A percentile compares a stretch with the other conserved stretches of the same genome.
Conservation (phyloP, 2,888 invertebrate species). For the Tetropium fuscum region DNA sequence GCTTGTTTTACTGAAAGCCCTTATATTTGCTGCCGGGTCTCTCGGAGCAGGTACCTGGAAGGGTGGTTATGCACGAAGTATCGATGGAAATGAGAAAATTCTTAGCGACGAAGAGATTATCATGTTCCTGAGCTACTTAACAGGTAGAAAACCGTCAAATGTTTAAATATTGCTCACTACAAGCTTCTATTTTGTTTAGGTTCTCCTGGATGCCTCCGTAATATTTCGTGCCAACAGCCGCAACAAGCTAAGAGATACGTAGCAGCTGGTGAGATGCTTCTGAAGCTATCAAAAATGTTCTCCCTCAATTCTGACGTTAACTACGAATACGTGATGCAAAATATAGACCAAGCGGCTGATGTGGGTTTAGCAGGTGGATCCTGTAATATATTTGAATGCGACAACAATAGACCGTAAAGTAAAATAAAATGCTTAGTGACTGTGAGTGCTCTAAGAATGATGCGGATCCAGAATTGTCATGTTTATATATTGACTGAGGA, state of each 20-base stretch:
- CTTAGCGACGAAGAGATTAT: slow-evolving; percentile 79
- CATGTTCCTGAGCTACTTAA: slow-evolving; percentile 77
- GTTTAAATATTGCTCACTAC: neutral
- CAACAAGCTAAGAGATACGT: slow-evolving; percentile 79
- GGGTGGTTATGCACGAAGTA: slow-evolving; percentile 69
- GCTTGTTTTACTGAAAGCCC: slow-evolving; percentile 82
- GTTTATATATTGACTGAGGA: too few species aligned
- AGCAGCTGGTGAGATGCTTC: slow-evolving; percentile 80
- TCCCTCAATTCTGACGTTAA: slow-evolving; percentile 65
- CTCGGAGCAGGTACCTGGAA: slow-evolving; percentile 72
- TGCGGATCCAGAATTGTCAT: too few species aligned
- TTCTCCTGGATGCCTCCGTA: slow-evolving; percentile 77
- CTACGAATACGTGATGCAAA: slow-evolving; percentile 66
- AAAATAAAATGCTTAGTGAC: neutral
- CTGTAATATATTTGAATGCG: slow-evolving; percentile 57
- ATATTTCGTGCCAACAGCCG: slow-evolving; percentile 82
- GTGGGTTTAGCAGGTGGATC: slow-evolving; percentile 57
- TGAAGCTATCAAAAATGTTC: slow-evolving; percentile 78
- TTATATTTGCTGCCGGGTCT: slow-evolving; percentile 85
- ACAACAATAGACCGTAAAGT: slow-evolving; percentile 12
- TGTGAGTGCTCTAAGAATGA: too few species aligned
- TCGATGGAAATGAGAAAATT: slow-evolving; percentile 67
- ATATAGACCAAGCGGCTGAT: slow-evolving; percentile 59
- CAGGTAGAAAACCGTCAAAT: slow-evolving; percentile 56
- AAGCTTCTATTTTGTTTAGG: slow-evolving; percentile 48